phyloP scores from a whole-genome alignment of 2,888 invertebrate genomes.

The Rhagonycha lutea region DNA sequence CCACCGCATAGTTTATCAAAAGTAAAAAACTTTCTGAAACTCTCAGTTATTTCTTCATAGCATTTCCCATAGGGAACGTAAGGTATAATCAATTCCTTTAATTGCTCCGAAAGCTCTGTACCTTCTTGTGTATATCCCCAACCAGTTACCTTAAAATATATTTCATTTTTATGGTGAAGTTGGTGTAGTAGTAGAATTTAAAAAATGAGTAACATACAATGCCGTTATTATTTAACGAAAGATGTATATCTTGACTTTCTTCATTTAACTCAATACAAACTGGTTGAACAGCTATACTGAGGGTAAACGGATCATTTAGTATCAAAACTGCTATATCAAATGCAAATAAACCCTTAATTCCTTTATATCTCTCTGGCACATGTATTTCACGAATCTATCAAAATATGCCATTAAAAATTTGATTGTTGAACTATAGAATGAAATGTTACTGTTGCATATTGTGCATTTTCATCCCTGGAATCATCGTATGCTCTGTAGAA shows the following conservation, averaged over 20 bases:
- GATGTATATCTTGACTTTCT: conserved; percentile 11
- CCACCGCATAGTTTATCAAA: neutral
- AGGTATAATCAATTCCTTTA: neutral
- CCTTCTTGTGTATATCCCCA: neutral
- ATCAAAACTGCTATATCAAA: conserved; percentile 49
- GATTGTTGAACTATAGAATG: neutral
- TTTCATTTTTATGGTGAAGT: neutral
- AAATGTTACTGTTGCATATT: neutral
- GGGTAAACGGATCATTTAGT: conserved; percentile 38
- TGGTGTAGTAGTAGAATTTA: neutral
- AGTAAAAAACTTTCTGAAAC: neutral
- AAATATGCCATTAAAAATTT: neutral
- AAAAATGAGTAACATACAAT: conserved; percentile 32
- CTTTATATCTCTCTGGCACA: conserved; percentile 35
- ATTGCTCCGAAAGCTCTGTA: neutral
- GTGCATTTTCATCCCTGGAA: conserved; percentile 30
- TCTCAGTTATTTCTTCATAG: neutral
- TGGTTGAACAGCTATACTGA: conserved; percentile 46
- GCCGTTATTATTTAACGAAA: conserved; percentile 24
- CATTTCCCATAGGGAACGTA: neutral
- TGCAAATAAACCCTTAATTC: conserved; percentile 34
- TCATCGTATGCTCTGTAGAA: conserved; percentile 40
- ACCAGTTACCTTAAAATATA: neutral
- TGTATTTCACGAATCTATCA: conserved; percentile 36
- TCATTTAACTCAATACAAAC: conserved; percentile 45